Evolutionary conservation across 2,113 vertebrate species (phyloP).

Genomic region (Ranitomeya variabilis): DNA sequence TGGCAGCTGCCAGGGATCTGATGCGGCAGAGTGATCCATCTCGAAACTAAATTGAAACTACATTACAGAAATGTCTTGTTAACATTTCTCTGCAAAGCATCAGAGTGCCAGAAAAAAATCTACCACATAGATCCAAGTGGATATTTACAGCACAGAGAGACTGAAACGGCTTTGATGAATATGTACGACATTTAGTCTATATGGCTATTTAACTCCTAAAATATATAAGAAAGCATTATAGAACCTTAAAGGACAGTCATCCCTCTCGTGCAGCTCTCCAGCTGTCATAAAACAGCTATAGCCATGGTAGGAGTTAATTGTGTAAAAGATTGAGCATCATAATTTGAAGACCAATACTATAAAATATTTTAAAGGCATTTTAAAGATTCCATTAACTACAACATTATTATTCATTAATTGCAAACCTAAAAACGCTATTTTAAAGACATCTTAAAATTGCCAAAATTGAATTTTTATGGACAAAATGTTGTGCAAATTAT

Average conservation of each 20-base stretch:
- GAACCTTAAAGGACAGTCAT: neutral
- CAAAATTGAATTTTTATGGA: too few species aligned
- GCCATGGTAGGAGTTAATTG: neutral
- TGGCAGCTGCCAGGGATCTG: conserved; percentile 56
- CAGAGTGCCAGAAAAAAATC: conserved; percentile 25
- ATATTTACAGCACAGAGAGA: conserved; percentile 13
- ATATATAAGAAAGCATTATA: neutral
- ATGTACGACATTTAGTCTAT: neutral
- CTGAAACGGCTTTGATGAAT: neutral
- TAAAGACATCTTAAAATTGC: too few species aligned
- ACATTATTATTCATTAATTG: too few species aligned
- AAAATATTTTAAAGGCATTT: too few species aligned
- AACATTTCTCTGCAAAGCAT: conserved; percentile 50
- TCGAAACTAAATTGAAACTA: conserved; percentile 57
- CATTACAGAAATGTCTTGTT: conserved; percentile 55
- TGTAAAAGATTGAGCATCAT: neutral
- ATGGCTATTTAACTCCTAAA: neutral
- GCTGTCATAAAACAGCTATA: neutral
- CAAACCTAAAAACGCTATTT: too few species aligned
- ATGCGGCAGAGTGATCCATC: conserved; percentile 57
- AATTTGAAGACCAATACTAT: neutral
- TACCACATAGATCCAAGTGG: neutral
- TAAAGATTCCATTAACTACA: too few species aligned
- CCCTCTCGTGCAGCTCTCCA: neutral
- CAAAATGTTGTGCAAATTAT: too few species aligned